Evolutionary conservation across 2,797 vertebrate genomes (phyloP), one percentile per base, ranked within the genome.

Genomic region (Acipenser ruthenus): DNA sequence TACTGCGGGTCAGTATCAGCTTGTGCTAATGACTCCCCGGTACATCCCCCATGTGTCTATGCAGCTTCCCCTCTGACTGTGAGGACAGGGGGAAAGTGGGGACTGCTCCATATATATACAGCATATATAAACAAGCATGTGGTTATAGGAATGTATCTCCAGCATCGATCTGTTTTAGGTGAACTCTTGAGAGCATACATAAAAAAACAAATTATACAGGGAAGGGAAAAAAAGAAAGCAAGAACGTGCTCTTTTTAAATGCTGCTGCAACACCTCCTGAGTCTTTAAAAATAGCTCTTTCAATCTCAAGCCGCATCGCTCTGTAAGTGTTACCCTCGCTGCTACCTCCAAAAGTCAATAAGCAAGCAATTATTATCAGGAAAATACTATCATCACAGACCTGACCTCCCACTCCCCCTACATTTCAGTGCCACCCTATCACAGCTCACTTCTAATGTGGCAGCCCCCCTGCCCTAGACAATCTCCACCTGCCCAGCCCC

Each of bases 211-310:
- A 37, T 37, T 37, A 37, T 3, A 37, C 75, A 67, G 73, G 69
- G 50, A 50, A 75, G 71, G 76, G 75, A 79, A 77, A 73, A 72
- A 66, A 67, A 65, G 76, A 74, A 78, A 73, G 62, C 15, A 66
- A 68, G 72, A 72, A 75, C 58, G 75, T 56, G 68, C 50, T 18
- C 55, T 69, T 12, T 67, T 69, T 67, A 37, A 37, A 37, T 37
- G 23, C 23, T 72, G 61, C 7, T 49, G 59, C 68, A 60, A 62
- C 51, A 70, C 75, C 60, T 74, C 55, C 69, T 79, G 83, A 83
- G 74, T 79, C 74, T 58, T 58, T 58, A n/a, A 58, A 58, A 58
- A 11, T 58, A 6, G 55, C 18, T 10, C 13, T 47, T 37, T 37
- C 23, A 37, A 37, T 37, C 23, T 37, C 23, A 4, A 13, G 49